A percentile compares a stretch with the other conserved stretches of the same genome.
Evolutionary conservation across 2,113 vertebrate species (phyloP).

Genomic region (Chaetodon auriga): DNA sequence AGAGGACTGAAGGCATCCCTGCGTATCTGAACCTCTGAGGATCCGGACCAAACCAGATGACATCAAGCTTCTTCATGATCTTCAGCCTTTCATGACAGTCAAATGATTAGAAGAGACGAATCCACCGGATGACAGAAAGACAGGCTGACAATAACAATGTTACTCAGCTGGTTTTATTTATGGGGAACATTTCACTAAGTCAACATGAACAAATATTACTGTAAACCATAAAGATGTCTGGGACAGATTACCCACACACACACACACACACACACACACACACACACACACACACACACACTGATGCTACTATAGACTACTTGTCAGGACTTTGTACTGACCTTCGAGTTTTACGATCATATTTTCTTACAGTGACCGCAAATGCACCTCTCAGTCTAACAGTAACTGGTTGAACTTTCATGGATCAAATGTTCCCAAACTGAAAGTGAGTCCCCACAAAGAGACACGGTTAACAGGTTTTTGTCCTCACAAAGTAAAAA

Average conservation of each 20-base stretch:
- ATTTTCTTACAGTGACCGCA: not conserved
- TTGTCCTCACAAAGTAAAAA: constrained; percentile 4
- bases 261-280: not conserved
- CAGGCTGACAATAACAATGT: not conserved
- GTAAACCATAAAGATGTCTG: not conserved
- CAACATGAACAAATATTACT: not conserved
- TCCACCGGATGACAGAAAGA: not conserved
- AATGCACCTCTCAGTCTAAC: not conserved
- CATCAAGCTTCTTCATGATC: not conserved
- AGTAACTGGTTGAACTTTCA: not conserved
- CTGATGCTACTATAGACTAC: not conserved
- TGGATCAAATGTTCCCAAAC: not conserved
- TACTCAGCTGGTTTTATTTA: not conserved
- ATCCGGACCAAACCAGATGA: not conserved
- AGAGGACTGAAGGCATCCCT: too few relatives aligned
- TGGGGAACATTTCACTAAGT: not conserved
- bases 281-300: not conserved
- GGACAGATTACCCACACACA: constrained; percentile 3
- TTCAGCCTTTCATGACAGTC: not conserved
- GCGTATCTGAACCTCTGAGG: too few relatives aligned
- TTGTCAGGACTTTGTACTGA: not conserved
- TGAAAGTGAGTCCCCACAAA: not conserved
- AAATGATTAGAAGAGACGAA: not conserved
- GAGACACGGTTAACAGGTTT: not conserved
- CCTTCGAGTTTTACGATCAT: too few relatives aligned